Conservation (phyloP, 2,888 invertebrate species). For the Megalurothrips usitatus region DNA sequence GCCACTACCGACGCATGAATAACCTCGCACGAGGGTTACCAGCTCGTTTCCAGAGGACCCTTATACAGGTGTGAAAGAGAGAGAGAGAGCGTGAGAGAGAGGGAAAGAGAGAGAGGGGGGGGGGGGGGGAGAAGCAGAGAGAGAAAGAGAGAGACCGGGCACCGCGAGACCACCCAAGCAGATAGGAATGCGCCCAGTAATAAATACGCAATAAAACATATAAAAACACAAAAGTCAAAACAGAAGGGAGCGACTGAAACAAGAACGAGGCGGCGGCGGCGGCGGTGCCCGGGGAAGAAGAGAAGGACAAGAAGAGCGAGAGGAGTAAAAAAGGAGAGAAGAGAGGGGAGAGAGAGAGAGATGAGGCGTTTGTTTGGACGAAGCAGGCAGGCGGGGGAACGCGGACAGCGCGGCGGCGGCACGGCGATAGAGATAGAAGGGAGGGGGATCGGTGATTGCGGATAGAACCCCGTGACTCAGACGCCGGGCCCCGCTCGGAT, state of each 20-base stretch:
- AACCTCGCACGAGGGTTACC: too few relatives aligned
- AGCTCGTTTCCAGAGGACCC: too few relatives aligned
- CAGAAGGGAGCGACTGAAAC: slow-evolving; percentile 8
- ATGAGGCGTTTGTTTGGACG: neutral
- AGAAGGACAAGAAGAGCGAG: neutral
- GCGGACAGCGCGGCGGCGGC: neutral
- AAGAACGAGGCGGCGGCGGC: neutral
- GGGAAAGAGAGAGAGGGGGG: neutral
- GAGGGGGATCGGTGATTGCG: neutral
- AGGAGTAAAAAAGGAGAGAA: neutral
- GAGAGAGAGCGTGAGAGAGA: neutral
- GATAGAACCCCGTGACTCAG: too few relatives aligned
- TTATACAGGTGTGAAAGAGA: too few relatives aligned
- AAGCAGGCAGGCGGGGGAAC: neutral
- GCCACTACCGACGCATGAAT: too few relatives aligned
- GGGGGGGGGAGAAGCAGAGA: neutral
- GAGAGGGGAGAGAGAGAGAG: neutral
- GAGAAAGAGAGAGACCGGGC: neutral
- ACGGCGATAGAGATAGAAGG: neutral
- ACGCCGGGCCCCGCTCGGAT: too few relatives aligned
- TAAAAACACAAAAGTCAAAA: slow-evolving; percentile 24
- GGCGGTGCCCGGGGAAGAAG: neutral
- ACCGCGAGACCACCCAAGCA: slow-evolving; percentile 8
- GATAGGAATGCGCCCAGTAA: slow-evolving; percentile 3
- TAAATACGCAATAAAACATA: slow-evolving; percentile 26